Evolutionary conservation across 1,140 invertebrate species (phyloP).

Genomic region (Coenobita brevimanus): DNA sequence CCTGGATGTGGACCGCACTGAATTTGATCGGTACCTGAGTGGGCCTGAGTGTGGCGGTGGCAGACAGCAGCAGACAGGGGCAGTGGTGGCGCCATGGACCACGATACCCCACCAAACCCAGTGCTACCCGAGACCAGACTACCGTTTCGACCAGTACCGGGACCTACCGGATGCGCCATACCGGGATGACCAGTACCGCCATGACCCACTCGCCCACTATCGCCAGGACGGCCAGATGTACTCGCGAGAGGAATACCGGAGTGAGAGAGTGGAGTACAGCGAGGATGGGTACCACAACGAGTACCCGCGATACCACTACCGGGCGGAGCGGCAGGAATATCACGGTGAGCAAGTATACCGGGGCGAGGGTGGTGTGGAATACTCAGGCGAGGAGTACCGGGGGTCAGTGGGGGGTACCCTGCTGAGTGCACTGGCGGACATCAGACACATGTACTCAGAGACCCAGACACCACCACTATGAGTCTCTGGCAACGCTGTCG

Average conservation of each 20-base stretch:
- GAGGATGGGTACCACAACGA: conserved; percentile 33
- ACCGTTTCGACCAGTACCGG: conserved; percentile 11
- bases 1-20: conserved; percentile 46
- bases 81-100: neutral
- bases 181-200: conserved; percentile 30
- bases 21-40: conserved; percentile 56
- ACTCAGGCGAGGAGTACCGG: conserved; percentile 35
- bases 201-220: conserved; percentile 32
- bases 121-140: conserved; percentile 38
- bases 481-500: too few relatives aligned
- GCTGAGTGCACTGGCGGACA: conserved; percentile 40
- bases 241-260: conserved; percentile 1
- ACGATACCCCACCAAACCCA: conserved; percentile 9
- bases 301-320: conserved; percentile 24
- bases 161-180: too few relatives aligned
- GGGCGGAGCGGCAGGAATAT: conserved; percentile 19
- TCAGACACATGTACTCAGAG: conserved; percentile 45
- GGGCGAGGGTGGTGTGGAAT: conserved; percentile 4
- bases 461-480: conserved; percentile 8
- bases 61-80: neutral
- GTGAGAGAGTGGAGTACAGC: neutral
- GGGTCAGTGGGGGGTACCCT: conserved; percentile 35
- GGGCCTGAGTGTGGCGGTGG: conserved; percentile 46
- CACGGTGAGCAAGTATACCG: conserved; percentile 35
- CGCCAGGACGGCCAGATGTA: conserved; percentile 17